Conservation (phyloP, 2,113 vertebrate genomes). For the Daphoenositta chrysoptera region DNA sequence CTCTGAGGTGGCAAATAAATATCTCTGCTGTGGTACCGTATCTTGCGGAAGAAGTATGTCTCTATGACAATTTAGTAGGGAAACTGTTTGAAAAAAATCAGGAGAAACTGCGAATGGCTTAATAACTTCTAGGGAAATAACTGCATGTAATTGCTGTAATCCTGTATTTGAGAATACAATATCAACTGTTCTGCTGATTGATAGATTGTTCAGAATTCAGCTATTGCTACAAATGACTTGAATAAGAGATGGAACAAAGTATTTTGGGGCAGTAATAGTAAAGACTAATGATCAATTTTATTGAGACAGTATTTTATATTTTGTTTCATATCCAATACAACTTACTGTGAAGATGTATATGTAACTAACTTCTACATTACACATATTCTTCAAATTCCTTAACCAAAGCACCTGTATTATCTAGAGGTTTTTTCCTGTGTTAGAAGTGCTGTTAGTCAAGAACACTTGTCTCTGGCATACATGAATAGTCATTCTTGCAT, state of each 20-base stretch:
- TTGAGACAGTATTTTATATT: not conserved
- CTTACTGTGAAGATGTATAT: not conserved
- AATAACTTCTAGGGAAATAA: not conserved
- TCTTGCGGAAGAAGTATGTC: not conserved
- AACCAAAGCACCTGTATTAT: not conserved
- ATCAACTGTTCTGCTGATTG: not conserved
- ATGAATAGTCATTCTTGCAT: not conserved
- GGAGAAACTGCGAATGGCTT: not conserved
- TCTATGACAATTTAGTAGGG: not conserved
- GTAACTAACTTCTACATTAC: not conserved
- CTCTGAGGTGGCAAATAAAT: not conserved
- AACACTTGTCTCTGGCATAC: not conserved
- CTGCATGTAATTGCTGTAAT: no score
- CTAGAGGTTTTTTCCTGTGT: not conserved
- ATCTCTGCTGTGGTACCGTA: not conserved
- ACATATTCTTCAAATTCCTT: not conserved
- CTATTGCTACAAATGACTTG: not conserved
- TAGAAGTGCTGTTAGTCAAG: not conserved
- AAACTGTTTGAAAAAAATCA: not conserved
- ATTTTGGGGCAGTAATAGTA: not conserved
- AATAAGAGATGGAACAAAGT: not conserved
- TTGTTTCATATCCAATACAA: not conserved
- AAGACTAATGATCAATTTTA: not conserved
- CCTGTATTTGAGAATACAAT: not conserved
- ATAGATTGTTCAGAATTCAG: not conserved